These are phyloP conservation scores for Rapana venosa DNA, from an alignment of 2,888 invertebrate species.

Conservation along the genomic window DNA sequence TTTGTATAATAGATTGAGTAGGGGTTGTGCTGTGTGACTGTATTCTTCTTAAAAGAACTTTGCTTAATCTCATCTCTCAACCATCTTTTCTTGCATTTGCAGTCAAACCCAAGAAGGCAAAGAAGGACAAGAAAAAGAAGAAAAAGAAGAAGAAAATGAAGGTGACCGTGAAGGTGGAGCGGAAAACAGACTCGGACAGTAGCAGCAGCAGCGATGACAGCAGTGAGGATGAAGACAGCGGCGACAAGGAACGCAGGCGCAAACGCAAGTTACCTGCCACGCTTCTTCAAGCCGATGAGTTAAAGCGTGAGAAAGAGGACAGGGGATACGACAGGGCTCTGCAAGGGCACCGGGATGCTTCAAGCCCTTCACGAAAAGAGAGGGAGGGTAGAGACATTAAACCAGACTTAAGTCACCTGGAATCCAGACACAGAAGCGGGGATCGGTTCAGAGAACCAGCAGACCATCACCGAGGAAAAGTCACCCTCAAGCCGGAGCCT, in stretches of 20 bases:
- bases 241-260: conserved; percentile 2
- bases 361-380: background rate
- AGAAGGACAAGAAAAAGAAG: conserved; percentile 58
- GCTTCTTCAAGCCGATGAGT: conserved; percentile 32
- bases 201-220: conserved; percentile 1
- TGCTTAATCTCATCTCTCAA: too few relatives aligned
- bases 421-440: background rate
- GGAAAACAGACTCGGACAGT: conserved; percentile 24
- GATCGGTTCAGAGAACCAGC: conserved; percentile 2
- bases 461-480: background rate
- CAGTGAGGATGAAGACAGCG: conserved; percentile 1
- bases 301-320: conserved; percentile 61
- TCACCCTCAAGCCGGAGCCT: background rate
- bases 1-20: background rate
- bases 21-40: background rate
- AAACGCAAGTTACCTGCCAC: background rate
- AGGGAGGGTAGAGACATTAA: background rate
- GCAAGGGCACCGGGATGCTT: conserved; percentile 20
- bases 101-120: conserved; percentile 42
- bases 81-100: background rate
- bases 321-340: conserved; percentile 56
- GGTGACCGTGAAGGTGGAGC: conserved; percentile 40
- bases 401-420: background rate
- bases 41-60: background rate
- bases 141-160: conserved; percentile 66